A percentile compares a stretch with the other conserved stretches of the same genome.
Conservation (phyloP, 1,140 invertebrate species). For the Dendrolimus kikuchii region DNA sequence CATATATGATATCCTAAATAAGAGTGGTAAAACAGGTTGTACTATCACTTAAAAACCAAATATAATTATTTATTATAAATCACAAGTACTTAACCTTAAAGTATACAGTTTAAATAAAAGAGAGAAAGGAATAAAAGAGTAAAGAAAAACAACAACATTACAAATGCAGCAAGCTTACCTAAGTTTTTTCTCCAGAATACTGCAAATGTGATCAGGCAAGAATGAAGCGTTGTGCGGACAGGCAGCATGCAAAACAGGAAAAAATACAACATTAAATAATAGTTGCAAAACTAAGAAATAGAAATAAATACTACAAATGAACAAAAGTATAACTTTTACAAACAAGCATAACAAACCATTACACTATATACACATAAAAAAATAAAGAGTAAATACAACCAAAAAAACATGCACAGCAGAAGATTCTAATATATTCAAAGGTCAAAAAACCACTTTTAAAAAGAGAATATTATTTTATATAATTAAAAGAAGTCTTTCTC, state of each 20-base stretch:
- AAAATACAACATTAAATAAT: slow-evolving; percentile 58
- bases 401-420: neutral
- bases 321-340: slow-evolving; percentile 1
- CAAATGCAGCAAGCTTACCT: slow-evolving; percentile 74
- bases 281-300: slow-evolving; percentile 8
- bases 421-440: too few species aligned
- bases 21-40: too few species aligned
- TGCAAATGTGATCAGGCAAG: slow-evolving; percentile 71
- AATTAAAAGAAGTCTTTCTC: too few species aligned
- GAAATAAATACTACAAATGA: neutral
- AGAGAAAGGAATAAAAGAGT: slow-evolving; percentile 5
- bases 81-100: neutral
- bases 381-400: slow-evolving; percentile 2
- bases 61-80: too few species aligned
- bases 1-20: too few species aligned
- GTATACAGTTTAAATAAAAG: neutral
- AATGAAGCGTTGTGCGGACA: slow-evolving; percentile 69
- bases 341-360: slow-evolving; percentile 4
- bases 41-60: too few species aligned
- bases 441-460: too few species aligned
- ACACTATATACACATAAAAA: neutral
- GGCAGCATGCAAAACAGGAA: slow-evolving; percentile 67
- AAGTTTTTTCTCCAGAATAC: slow-evolving; percentile 86
- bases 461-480: too few species aligned
- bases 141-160: slow-evolving; percentile 12